These are phyloP conservation scores for Drosophila rubida DNA, from an alignment of 2,888 invertebrate species.

Conservation along the genomic window DNA sequence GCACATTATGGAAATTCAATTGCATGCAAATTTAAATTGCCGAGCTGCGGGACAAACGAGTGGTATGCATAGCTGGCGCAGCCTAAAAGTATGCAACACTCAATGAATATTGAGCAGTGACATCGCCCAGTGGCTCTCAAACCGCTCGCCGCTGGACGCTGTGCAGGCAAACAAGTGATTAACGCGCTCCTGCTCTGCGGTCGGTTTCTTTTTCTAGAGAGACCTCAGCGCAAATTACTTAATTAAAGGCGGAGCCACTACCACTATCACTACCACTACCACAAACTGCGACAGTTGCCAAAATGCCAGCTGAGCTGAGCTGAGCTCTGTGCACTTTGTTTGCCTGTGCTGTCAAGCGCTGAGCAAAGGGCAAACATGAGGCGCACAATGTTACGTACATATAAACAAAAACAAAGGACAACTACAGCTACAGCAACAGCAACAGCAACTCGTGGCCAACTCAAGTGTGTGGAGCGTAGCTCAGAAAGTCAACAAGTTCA, in stretches of 20 bases:
- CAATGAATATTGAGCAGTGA: slow-evolving; percentile 67
- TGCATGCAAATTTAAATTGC: slow-evolving; percentile 77
- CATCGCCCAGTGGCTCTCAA: slow-evolving; percentile 14
- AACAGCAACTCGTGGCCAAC: slow-evolving; percentile 48
- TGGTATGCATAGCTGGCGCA: slow-evolving; percentile 59
- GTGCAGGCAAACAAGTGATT: slow-evolving; percentile 13
- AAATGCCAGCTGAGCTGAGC: slow-evolving; percentile 8
- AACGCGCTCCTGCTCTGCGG: slow-evolving; percentile 11
- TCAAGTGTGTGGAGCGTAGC: slow-evolving; percentile 42
- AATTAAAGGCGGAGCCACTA: slow-evolving; percentile 43
- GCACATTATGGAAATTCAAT: slow-evolving; percentile 78
- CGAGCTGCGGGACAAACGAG: slow-evolving; percentile 19
- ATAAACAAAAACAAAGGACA: slow-evolving; percentile 24
- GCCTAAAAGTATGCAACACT: slow-evolving; percentile 64
- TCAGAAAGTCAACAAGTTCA: slow-evolving; percentile 64
- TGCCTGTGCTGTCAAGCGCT: slow-evolving; percentile 40
- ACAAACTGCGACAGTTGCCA: slow-evolving; percentile 14
- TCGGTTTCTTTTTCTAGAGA: background rate
- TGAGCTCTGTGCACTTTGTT: slow-evolving; percentile 36
- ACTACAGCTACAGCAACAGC: slow-evolving; percentile 28
- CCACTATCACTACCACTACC: background rate
- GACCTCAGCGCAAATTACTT: slow-evolving; percentile 52
- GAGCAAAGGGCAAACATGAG: slow-evolving; percentile 39
- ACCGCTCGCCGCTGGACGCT: slow-evolving; percentile 3
- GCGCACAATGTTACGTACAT: slow-evolving; percentile 33